Evolutionary conservation across 2,888 invertebrate species (phyloP).

Genomic region (Synanthedon tipuliformis): DNA sequence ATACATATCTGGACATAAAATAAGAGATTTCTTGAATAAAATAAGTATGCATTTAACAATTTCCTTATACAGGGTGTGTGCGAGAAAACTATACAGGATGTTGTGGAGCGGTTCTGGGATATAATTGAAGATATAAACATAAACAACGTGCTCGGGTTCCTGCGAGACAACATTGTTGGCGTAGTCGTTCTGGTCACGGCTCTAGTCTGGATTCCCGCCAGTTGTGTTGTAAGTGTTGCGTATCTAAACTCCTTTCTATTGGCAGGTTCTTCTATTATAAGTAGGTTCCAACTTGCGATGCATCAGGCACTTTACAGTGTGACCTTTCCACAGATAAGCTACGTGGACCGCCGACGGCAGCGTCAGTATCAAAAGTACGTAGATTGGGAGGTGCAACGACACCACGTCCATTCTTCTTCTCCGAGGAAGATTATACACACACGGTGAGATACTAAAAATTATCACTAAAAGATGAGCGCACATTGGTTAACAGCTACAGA

Average conservation of each 20-base stretch:
- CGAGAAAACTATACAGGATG: slow-evolving; percentile 94
- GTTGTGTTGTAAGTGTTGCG: slow-evolving; percentile 73
- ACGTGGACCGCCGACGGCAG: slow-evolving; percentile 82
- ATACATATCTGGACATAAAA: no score
- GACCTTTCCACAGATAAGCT: slow-evolving; percentile 75
- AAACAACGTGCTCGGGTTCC: slow-evolving; percentile 88
- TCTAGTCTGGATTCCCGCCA: slow-evolving; percentile 95
- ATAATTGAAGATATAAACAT: slow-evolving; percentile 97
- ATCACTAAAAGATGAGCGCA: no score
- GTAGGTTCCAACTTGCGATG: no score
- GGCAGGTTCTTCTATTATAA: no score
- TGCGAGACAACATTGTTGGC: slow-evolving; percentile 94
- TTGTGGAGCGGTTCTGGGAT: slow-evolving; percentile 96
- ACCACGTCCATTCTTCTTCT: slow-evolving; percentile 81
- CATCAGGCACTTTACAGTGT: background rate
- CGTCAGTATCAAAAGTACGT: slow-evolving; percentile 77
- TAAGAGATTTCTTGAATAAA: no score
- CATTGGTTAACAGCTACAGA: no score
- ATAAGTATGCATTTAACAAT: no score
- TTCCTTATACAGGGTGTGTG: slow-evolving; percentile 80
- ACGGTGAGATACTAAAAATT: slow-evolving; percentile 35
- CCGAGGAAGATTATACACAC: slow-evolving; percentile 77
- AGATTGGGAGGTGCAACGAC: slow-evolving; percentile 78
- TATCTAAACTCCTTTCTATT: no score
- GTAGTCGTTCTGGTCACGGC: slow-evolving; percentile 91